Evolutionary conservation across 2,797 vertebrate species (phyloP).

Genomic region (Cichlasoma orientale): DNA sequence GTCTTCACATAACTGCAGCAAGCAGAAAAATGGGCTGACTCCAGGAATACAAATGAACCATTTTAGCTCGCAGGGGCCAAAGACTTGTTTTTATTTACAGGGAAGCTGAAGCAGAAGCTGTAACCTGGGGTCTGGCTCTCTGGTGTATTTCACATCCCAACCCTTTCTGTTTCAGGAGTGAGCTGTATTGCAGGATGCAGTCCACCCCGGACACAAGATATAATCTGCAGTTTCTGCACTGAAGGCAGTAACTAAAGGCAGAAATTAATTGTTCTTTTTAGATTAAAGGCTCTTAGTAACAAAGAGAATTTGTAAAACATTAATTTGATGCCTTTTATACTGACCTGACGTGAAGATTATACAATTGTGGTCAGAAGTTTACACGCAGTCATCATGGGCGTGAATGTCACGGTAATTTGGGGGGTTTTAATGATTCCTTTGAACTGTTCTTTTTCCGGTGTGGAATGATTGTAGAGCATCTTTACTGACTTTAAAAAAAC

Average conservation of each 20-base stretch:
- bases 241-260: neutral
- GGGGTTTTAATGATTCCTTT: neutral
- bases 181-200: neutral
- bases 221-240: neutral
- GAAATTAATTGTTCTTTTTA: neutral
- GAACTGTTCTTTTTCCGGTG: neutral
- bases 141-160: neutral
- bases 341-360: neutral
- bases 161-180: neutral
- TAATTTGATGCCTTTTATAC: neutral
- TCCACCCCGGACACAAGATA: neutral
- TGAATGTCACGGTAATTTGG: neutral
- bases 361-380: neutral
- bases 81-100: neutral
- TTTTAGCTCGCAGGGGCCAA: slow-evolving; percentile 26
- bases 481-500: neutral
- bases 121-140: neutral
- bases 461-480: neutral
- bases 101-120: neutral
- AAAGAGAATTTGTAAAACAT: neutral
- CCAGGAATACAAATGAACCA: slow-evolving; percentile 60
- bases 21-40: slow-evolving; percentile 61
- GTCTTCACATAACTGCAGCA: slow-evolving; percentile 66
- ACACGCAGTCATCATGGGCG: neutral
- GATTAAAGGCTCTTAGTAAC: neutral